These are phyloP conservation scores for Lycaena phlaeas DNA, from an alignment of 2,888 invertebrate species.

Conservation along the genomic window DNA sequence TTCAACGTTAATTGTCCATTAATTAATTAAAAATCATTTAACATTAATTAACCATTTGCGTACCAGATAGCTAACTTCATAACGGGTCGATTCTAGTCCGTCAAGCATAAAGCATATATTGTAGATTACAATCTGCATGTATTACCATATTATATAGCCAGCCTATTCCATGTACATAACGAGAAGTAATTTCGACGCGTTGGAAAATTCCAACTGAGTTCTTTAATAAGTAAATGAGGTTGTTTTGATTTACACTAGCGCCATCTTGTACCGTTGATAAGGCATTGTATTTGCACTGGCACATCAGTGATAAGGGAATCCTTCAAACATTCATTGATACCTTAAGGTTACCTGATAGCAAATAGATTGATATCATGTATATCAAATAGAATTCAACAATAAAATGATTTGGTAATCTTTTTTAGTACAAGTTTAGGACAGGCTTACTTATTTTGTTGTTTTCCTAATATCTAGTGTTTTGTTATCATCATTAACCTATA, in stretches of 20 bases:
- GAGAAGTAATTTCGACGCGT: slow-evolving; percentile 27
- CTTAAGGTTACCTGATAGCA: slow-evolving; percentile 2
- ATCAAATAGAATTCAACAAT: too few relatives aligned
- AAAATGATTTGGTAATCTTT: too few relatives aligned
- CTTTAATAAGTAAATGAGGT: slow-evolving; percentile 65
- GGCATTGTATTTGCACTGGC: slow-evolving; percentile 46
- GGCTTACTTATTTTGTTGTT: too few relatives aligned
- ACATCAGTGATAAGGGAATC: slow-evolving; percentile 13
- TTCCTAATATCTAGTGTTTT: too few relatives aligned
- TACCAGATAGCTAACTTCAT: too few relatives aligned
- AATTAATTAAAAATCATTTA: too few relatives aligned
- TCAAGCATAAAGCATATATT: slow-evolving; percentile 2
- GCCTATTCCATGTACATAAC: slow-evolving; percentile 6
- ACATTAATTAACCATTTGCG: too few relatives aligned
- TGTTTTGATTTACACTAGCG: slow-evolving; percentile 61
- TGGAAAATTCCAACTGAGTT: slow-evolving; percentile 62
- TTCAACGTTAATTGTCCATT: too few relatives aligned
- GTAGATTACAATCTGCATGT: slow-evolving; percentile 8
- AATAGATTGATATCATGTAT: not conserved
- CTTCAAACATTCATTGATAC: slow-evolving; percentile 8
- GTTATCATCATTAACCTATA: too few relatives aligned
- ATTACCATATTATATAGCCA: slow-evolving; percentile 10
- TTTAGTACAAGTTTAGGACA: too few relatives aligned
- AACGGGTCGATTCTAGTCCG: not conserved
- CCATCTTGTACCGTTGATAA: slow-evolving; percentile 52